Evolutionary conservation across 1,140 invertebrate genomes (phyloP).

Genomic region (Contarinia nasturtii): DNA sequence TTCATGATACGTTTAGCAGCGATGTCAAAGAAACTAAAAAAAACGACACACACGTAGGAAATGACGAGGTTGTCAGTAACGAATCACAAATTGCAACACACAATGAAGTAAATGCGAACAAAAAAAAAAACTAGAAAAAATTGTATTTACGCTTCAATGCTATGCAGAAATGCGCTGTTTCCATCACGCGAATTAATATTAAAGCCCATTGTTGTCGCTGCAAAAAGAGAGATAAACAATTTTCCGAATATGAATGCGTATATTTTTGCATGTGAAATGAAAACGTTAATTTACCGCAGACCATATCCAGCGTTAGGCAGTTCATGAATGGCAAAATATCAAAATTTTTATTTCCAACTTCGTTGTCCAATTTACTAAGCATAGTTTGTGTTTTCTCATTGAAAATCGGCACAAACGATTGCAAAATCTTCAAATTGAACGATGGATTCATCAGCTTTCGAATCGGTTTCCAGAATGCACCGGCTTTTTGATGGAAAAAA

Average conservation of each 20-base stretch:
- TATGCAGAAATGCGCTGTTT: not conserved
- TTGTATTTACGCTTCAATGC: not conserved
- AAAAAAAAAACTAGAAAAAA: too few relatives aligned
- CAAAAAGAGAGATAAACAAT: too few relatives aligned
- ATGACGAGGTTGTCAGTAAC: not conserved
- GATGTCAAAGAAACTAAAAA: not conserved
- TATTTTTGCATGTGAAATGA: too few relatives aligned
- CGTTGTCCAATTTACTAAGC: not conserved
- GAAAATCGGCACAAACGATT: conserved; percentile 3
- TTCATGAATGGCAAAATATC: not conserved
- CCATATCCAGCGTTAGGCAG: not conserved
- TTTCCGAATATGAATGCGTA: too few relatives aligned
- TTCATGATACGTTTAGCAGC: not conserved
- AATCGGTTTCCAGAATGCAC: conserved; percentile 1
- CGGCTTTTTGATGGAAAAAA: too few relatives aligned
- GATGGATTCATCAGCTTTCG: conserved; percentile 1
- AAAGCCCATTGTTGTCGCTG: not conserved
- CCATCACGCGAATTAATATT: not conserved
- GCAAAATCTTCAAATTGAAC: conserved; percentile 1
- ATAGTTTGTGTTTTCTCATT: conserved; percentile 1
- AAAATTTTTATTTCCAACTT: not conserved
- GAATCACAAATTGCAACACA: not conserved
- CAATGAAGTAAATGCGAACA: too few relatives aligned
- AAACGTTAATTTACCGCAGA: not conserved
- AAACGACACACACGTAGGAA: too few relatives aligned